Percentiles rank a stretch among this genome's conserved stretches.
Evolutionary conservation across 2,113 vertebrate genomes (phyloP).

Genomic region (Clarias magur): DNA sequence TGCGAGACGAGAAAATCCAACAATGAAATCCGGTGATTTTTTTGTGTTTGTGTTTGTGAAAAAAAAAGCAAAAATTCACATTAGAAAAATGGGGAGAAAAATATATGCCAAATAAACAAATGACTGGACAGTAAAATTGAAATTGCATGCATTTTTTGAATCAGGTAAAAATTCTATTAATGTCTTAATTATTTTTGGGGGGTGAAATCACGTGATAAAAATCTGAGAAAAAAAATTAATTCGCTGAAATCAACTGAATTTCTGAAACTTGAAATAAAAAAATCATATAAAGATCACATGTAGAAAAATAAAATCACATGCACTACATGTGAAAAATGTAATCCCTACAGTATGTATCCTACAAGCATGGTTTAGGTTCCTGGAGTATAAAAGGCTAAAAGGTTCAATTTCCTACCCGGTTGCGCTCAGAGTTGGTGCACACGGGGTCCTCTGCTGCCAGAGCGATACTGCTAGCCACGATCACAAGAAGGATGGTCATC

Average conservation of each 20-base stretch:
- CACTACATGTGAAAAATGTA: too few relatives aligned
- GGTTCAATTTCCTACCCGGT: conserved; percentile 78
- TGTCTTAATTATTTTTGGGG: too few relatives aligned
- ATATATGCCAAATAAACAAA: not conserved
- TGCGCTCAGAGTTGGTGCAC: conserved; percentile 90
- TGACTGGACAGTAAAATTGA: not conserved
- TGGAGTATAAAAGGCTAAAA: not conserved
- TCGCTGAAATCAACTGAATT: too few relatives aligned
- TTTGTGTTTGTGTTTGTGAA: too few relatives aligned
- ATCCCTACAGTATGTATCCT: not conserved
- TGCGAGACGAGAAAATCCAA: conserved; percentile 57
- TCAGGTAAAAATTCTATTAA: not conserved
- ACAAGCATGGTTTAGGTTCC: not conserved
- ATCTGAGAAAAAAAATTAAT: too few relatives aligned
- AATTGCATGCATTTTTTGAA: not conserved
- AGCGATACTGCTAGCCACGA: conserved; percentile 96
- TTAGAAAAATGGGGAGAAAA: too few relatives aligned
- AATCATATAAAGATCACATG: not conserved
- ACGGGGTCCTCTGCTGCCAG: conserved; percentile 94
- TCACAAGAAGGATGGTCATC: conserved; percentile 98
- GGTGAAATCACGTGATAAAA: too few relatives aligned
- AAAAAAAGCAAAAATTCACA: too few relatives aligned
- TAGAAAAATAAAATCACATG: not conserved
- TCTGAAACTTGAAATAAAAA: too few relatives aligned
- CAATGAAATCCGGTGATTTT: not conserved